phyloP scores from a whole-genome alignment of 2,113 vertebrate species.

The Etia nguti region DNA sequence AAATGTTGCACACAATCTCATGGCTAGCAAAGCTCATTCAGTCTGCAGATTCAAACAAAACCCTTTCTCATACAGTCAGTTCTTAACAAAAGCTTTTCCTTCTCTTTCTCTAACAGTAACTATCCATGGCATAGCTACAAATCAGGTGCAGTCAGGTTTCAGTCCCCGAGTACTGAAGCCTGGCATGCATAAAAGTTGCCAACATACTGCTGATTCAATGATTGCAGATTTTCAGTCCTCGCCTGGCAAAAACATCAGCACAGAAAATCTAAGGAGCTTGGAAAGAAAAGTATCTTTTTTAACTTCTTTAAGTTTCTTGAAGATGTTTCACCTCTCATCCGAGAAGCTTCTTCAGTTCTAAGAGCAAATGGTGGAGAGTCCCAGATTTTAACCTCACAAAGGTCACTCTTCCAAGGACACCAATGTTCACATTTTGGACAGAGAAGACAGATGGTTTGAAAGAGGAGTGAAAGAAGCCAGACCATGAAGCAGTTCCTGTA shows the following conservation, averaged over 20 bases:
- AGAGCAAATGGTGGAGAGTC: not conserved
- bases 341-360: not conserved
- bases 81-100: not conserved
- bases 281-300: not conserved
- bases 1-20: not conserved
- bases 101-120: not conserved
- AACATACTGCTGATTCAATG: not conserved
- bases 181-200: not conserved
- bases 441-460: not conserved
- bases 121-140: not conserved
- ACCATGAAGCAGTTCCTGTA: not conserved
- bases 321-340: not conserved
- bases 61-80: not conserved
- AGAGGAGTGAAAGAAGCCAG: not conserved
- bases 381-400: not conserved
- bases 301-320: not conserved
- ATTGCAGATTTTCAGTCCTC: not conserved
- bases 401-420: not conserved
- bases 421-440: not conserved
- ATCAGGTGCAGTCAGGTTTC: not conserved
- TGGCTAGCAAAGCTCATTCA: not conserved
- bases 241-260: not conserved
- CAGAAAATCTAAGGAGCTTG: not conserved
- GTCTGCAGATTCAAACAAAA: not conserved
- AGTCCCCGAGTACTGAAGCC: not conserved